Percentiles rank a stretch among this genome's conserved stretches.
Evolutionary conservation across 2,113 vertebrate species (phyloP).

Genomic region (Megalops atlanticus): DNA sequence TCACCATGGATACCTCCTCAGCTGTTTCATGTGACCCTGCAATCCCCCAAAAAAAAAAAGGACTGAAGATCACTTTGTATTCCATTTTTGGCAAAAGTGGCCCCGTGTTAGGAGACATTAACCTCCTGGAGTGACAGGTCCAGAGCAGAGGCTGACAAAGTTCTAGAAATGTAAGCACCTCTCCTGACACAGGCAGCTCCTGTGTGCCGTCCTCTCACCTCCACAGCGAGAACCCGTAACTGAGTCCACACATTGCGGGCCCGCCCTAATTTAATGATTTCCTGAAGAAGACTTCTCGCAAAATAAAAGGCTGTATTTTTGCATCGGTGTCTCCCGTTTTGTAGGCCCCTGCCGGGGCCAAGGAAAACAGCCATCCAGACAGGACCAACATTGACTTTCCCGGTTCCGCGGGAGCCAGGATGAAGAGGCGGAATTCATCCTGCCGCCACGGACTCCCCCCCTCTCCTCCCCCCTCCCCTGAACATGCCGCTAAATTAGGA

Average conservation of each 20-base stretch:
- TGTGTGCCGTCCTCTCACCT: slow-evolving; percentile 29
- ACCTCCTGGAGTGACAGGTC: neutral
- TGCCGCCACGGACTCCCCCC: slow-evolving; percentile 35
- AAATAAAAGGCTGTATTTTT: slow-evolving; percentile 53
- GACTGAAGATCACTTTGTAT: too few relatives aligned
- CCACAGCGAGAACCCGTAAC: slow-evolving; percentile 44
- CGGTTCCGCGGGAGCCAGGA: slow-evolving; percentile 37
- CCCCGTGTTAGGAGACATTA: neutral
- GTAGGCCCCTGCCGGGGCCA: slow-evolving; percentile 38
- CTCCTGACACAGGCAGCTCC: neutral
- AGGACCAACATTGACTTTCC: slow-evolving; percentile 57
- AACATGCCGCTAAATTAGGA: slow-evolving; percentile 56
- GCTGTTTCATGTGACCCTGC: neutral
- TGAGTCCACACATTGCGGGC: slow-evolving; percentile 32
- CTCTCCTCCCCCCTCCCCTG: slow-evolving; percentile 35
- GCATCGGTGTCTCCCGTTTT: slow-evolving; percentile 46
- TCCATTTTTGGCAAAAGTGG: neutral
- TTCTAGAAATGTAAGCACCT: neutral
- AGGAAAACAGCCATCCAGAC: slow-evolving; percentile 60
- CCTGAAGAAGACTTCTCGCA: slow-evolving; percentile 44
- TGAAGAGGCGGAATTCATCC: slow-evolving; percentile 37
- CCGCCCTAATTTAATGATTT: slow-evolving; percentile 49
- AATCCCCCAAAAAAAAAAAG: neutral
- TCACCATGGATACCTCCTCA: neutral
- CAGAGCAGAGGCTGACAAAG: neutral